Percentiles rank a stretch among this genome's conserved stretches.
phyloP scores from a whole-genome alignment of 2,888 invertebrate species.

The Chydorus sphaericus region DNA sequence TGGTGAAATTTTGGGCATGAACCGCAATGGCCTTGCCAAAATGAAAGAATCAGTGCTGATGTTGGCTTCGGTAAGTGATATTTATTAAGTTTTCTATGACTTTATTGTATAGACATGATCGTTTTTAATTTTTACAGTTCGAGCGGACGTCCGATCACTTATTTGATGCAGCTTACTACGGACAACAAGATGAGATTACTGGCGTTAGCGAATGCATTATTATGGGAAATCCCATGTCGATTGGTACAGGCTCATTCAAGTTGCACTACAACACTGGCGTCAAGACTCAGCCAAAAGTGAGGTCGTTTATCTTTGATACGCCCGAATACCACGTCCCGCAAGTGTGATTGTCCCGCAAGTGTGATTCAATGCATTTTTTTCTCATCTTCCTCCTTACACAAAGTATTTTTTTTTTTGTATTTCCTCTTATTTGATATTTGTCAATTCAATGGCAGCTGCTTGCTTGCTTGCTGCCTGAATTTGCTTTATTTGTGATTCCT shows the following conservation, averaged over 20 bases:
- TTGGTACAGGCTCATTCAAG: slow-evolving; percentile 91
- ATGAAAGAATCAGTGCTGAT: slow-evolving; percentile 99
- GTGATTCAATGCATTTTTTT: no score
- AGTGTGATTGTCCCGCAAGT: no score
- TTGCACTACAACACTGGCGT: slow-evolving; percentile 46
- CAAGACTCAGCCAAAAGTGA: not conserved
- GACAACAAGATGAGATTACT: slow-evolving; percentile 84
- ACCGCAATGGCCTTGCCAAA: slow-evolving; percentile 87
- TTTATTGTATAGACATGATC: not conserved
- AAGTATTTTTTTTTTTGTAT: no score
- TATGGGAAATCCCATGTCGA: slow-evolving; percentile 84
- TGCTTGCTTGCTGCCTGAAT: no score
- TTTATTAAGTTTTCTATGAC: not conserved
- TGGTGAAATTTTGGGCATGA: slow-evolving; percentile 95
- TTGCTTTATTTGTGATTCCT: no score
- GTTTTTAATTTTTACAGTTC: slow-evolving; percentile 40
- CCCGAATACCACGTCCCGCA: slow-evolving; percentile 2
- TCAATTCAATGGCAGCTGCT: no score
- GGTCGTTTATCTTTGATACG: not conserved
- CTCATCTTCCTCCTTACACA: no score
- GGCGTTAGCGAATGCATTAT: slow-evolving; percentile 99
- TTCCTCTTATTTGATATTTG: no score
- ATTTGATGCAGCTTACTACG: slow-evolving; percentile 97
- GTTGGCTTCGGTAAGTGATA: slow-evolving; percentile 68
- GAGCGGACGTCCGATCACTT: slow-evolving; percentile 98